Conservation (phyloP, 2,888 invertebrate genomes). For the Machimus atricapillus region DNA sequence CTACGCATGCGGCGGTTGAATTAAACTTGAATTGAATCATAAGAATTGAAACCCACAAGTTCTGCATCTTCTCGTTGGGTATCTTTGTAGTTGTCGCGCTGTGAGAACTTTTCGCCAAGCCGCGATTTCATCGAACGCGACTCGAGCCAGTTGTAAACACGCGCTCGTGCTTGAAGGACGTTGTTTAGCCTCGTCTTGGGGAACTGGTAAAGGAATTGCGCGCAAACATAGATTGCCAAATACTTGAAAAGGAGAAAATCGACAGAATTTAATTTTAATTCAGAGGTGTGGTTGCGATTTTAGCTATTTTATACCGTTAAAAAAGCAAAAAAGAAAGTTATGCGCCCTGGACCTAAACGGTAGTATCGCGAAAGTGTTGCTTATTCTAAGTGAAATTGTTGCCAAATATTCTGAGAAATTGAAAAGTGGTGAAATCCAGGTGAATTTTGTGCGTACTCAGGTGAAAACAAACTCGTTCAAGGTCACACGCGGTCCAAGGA, state of each 20-base stretch:
- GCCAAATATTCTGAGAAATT: not conserved
- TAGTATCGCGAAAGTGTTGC: not conserved
- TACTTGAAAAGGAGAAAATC: not conserved
- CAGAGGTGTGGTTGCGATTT: not conserved
- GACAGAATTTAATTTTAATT: not conserved
- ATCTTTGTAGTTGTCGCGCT: not conserved
- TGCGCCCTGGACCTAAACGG: not conserved
- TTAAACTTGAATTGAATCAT: not conserved
- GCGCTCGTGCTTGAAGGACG: conserved; percentile 3
- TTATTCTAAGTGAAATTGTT: not conserved
- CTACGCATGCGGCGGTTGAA: not conserved
- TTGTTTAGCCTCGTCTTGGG: not conserved
- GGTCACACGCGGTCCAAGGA: not conserved
- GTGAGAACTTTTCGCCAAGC: not conserved
- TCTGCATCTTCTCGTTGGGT: not conserved
- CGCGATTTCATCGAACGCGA: not conserved
- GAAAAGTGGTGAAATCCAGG: not conserved
- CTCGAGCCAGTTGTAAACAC: conserved; percentile 18
- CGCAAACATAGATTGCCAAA: not conserved
- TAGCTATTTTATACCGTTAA: not conserved
- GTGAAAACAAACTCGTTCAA: not conserved
- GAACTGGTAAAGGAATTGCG: not conserved
- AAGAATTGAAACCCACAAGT: not conserved
- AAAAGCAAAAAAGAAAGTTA: not conserved
- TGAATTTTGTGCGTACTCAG: not conserved